These are phyloP conservation scores for Darevskia nairensis DNA, from an alignment of 2,797 vertebrate species.

Conservation along the genomic window DNA sequence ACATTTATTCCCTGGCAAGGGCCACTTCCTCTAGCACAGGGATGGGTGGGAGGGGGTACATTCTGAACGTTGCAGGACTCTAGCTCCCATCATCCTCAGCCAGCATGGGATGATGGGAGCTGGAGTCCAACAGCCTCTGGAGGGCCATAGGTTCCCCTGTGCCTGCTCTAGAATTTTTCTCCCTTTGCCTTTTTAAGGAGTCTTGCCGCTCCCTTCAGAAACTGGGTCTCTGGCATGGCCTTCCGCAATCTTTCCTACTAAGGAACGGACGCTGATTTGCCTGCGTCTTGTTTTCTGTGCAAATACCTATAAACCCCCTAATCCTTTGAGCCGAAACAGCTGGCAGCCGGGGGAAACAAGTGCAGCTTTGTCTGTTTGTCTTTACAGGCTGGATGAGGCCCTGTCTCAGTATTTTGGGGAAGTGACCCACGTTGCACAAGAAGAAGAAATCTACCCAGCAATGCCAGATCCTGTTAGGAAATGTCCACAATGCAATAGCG, in stretches of 20 bases:
- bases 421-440: slow-evolving; percentile 78
- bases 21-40: too few species aligned
- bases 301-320: not conserved
- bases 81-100: too few species aligned
- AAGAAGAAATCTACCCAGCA: slow-evolving; percentile 84
- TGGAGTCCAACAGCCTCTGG: too few species aligned
- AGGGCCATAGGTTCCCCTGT: not conserved
- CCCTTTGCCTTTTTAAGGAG: not conserved
- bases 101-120: too few species aligned
- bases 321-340: not conserved
- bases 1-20: not conserved
- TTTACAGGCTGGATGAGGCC: slow-evolving; percentile 90
- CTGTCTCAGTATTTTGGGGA: slow-evolving; percentile 91
- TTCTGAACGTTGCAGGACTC: too few species aligned
- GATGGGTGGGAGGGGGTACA: too few species aligned
- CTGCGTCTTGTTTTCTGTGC: not conserved
- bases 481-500: slow-evolving; percentile 89
- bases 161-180: too few species aligned
- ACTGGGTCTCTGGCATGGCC: not conserved
- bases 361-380: not conserved
- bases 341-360: not conserved
- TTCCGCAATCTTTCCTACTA: not conserved
- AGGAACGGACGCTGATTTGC: not conserved
- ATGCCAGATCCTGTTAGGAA: slow-evolving; percentile 85
- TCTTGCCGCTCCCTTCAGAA: too few species aligned